A percentile compares a stretch with the other conserved stretches of the same genome.
Evolutionary conservation across 2,113 vertebrate genomes (phyloP).

Genomic region (Crocuta crocuta): DNA sequence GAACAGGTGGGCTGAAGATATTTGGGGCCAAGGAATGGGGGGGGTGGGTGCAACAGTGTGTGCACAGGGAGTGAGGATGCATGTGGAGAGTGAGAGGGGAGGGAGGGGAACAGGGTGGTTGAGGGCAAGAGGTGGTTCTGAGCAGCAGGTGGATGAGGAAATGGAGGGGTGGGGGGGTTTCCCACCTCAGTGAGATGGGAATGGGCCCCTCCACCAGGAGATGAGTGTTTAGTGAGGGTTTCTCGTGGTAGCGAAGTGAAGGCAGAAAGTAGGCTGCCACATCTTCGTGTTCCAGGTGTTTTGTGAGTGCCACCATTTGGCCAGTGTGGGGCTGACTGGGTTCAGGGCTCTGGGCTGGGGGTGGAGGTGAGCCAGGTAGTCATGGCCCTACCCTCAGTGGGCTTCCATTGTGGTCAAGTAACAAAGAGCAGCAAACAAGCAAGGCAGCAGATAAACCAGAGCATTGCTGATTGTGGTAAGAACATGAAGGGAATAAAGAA

Average conservation of each 20-base stretch:
- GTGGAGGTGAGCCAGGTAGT: not conserved
- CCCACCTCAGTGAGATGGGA: not conserved
- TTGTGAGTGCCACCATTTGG: not conserved
- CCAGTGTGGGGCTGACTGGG: not conserved
- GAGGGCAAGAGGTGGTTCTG: no score
- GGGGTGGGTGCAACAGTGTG: not conserved
- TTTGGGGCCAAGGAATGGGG: not conserved
- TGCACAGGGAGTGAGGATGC: no score
- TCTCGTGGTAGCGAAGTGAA: not conserved
- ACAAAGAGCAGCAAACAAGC: not conserved
- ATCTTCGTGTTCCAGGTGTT: rapidly evolving
- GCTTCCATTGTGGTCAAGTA: not conserved
- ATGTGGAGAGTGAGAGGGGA: not conserved
- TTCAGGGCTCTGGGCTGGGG: no score
- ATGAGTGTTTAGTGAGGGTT: not conserved
- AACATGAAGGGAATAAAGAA: not conserved
- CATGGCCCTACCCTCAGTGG: not conserved
- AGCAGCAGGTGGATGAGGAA: no score
- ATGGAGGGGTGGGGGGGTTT: not conserved
- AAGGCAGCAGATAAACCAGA: not conserved
- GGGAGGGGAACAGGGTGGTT: not conserved
- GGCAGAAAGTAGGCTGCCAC: not conserved
- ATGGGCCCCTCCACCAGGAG: not conserved
- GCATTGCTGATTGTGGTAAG: not conserved
- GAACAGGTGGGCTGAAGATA: not conserved